Conservation (phyloP, 2,888 invertebrate genomes). For the Diadegma fenestrale region DNA sequence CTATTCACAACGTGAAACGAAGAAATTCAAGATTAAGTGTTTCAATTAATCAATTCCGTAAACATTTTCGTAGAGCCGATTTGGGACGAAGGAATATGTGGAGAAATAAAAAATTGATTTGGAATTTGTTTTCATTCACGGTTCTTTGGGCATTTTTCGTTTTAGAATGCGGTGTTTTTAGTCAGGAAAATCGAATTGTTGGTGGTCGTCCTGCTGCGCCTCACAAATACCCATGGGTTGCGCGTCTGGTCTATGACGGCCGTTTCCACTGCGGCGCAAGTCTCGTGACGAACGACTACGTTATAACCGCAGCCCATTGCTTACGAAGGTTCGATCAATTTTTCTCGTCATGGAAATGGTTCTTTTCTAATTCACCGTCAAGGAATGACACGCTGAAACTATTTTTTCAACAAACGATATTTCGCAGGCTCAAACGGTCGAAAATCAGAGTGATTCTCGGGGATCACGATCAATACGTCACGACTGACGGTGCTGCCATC, state of each 20-base stretch:
- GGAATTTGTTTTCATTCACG: neutral
- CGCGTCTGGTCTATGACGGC: constrained; percentile 93
- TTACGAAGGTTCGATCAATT: constrained; percentile 88
- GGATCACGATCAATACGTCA: constrained; percentile 93
- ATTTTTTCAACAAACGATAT: constrained; percentile 23
- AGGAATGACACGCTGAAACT: neutral
- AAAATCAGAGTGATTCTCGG: constrained; percentile 94
- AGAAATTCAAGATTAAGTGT: neutral
- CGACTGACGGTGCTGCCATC: constrained; percentile 91
- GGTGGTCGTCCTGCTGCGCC: constrained; percentile 93
- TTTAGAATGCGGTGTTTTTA: constrained; percentile 92
- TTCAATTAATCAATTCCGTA: neutral
- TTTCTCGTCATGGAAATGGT: neutral
- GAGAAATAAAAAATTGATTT: neutral
- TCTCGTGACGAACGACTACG: constrained; percentile 92
- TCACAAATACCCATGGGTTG: constrained; percentile 95
- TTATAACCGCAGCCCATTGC: constrained; percentile 95
- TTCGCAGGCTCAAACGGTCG: constrained; percentile 90
- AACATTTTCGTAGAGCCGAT: neutral
- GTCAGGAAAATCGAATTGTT: constrained; percentile 95
- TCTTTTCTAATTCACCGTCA: neutral
- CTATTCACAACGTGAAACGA: neutral
- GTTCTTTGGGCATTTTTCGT: constrained; percentile 1
- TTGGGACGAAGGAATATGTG: no score
- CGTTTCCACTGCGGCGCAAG: constrained; percentile 96